Evolutionary conservation across 2,797 vertebrate genomes (phyloP), one percentile per base, ranked within the genome.

Genomic region (Stomatorhinus walkeri): DNA sequence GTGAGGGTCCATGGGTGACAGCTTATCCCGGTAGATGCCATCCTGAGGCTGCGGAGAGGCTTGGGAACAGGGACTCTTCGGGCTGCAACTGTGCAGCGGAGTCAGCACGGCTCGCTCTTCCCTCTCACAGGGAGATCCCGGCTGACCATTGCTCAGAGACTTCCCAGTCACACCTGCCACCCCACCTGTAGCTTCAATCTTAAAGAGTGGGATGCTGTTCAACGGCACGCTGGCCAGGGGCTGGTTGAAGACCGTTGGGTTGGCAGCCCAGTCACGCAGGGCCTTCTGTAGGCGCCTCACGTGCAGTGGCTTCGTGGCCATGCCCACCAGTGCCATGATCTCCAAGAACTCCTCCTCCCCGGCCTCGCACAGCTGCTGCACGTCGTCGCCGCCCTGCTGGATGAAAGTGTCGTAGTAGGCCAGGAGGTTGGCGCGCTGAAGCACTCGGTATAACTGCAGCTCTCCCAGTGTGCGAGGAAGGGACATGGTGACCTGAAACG

Each of bases 371-470:
- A 99, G 97, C 94, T 99, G 98, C 93, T 98, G 98, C 91, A 99
- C 98, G 7, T 99, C 98, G 79, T 99, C 98, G 19, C 98, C 98
- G 36, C 98, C 98, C 95, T 99, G 98, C 96, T 99, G 98, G 96
- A 99, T 99, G 95, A 99, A 99, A 92, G 98, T 99, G 95, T 99
- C 97, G 46, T 99, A 99, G 95, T 99, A 99, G 93, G 97, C 96
- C 92, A 99, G 95, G 92, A 99, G 96, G 93, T 99, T 99, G 95
- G 98, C 98, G 0, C 97, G 96, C 91, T 99, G 98, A 92, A 99
- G 95, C 90, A 99, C 97, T 89, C 98, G 96, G 91, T 99, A 99
- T 59, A 99, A 96, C 95, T 99, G 98, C 93, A 99, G 93, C 95
- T 99, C 98, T 52, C 98, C 98, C 91, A 99, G 96, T 0, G 98